These are phyloP conservation scores for Cryptus viduatorius DNA, from an alignment of 2,888 invertebrate genomes.

Conservation along the genomic window DNA sequence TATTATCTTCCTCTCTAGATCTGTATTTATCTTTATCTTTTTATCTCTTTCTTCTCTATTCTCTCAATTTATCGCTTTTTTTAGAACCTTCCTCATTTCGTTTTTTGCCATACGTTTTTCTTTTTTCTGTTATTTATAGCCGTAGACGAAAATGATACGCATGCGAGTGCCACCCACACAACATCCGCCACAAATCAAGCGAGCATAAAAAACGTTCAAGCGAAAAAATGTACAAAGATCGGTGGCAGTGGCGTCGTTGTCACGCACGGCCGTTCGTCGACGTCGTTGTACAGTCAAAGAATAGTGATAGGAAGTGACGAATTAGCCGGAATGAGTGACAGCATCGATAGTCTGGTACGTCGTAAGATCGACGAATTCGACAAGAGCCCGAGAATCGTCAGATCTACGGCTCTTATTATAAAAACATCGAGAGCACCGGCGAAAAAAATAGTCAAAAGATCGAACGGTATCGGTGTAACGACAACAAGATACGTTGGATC, in stretches of 20 bases:
- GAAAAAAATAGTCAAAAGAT: slow-evolving; percentile 63
- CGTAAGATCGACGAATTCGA: slow-evolving; percentile 82
- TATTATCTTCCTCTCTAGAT: slow-evolving; percentile 33
- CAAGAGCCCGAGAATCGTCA: slow-evolving; percentile 82
- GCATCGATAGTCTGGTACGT: slow-evolving; percentile 81
- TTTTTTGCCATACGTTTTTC: slow-evolving; percentile 75
- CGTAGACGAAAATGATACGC: slow-evolving; percentile 82
- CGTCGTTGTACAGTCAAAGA: slow-evolving; percentile 83
- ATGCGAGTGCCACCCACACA: slow-evolving; percentile 83
- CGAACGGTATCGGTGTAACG: slow-evolving; percentile 64
- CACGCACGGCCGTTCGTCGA: slow-evolving; percentile 76
- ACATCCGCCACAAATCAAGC: slow-evolving; percentile 80
- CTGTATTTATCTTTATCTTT: slow-evolving; percentile 13
- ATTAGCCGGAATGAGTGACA: slow-evolving; percentile 78
- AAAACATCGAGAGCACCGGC: slow-evolving; percentile 81
- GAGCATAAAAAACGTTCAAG: slow-evolving; percentile 76
- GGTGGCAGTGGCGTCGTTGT: slow-evolving; percentile 72
- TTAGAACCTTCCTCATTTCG: slow-evolving; percentile 70
- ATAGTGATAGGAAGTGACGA: slow-evolving; percentile 84
- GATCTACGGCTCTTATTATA: slow-evolving; percentile 83
- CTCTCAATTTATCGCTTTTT: slow-evolving; percentile 59
- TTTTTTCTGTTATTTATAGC: slow-evolving; percentile 84
- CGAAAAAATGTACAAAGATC: slow-evolving; percentile 80
- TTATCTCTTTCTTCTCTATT: slow-evolving; percentile 4
- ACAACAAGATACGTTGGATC: slow-evolving; percentile 24